Conservation (phyloP, 2,888 invertebrate genomes). For the Invenusta paracnida region DNA sequence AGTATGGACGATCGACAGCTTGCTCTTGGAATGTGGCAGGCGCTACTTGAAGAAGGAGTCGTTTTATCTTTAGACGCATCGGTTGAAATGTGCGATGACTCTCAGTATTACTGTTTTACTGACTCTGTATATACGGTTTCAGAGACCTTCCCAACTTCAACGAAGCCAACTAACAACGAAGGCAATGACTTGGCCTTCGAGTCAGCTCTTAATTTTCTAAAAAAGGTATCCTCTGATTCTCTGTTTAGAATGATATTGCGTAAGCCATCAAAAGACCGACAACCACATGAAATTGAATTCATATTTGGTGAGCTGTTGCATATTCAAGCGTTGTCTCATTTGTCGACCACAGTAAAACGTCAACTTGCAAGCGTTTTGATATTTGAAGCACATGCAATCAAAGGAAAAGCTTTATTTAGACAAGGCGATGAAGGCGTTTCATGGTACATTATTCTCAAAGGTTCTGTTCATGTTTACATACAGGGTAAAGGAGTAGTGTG, state of each 20-base stretch:
- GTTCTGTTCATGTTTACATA: conserved; percentile 77
- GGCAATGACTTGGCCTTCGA: conserved; percentile 63
- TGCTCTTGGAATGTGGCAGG: conserved; percentile 78
- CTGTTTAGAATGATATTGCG: conserved; percentile 73
- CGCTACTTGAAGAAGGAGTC: conserved; percentile 73
- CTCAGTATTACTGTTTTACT: conserved; percentile 36
- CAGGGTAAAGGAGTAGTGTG: conserved; percentile 78
- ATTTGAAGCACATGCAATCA: conserved; percentile 73
- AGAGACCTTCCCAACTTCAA: neutral
- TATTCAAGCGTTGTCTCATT: conserved; percentile 74
- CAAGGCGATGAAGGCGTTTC: conserved; percentile 78
- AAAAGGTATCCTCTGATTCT: conserved; percentile 74
- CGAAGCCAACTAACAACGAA: conserved; percentile 65
- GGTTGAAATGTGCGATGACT: conserved; percentile 66
- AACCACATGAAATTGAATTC: conserved; percentile 73
- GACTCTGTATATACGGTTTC: conserved; percentile 29
- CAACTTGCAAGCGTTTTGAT: conserved; percentile 74
- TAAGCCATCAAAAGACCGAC: conserved; percentile 73
- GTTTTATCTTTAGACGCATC: conserved; percentile 61
- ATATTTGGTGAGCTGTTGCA: conserved; percentile 78
- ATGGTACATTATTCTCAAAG: conserved; percentile 77
- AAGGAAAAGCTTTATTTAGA: conserved; percentile 76
- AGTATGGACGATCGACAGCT: conserved; percentile 68
- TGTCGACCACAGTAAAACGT: conserved; percentile 75
- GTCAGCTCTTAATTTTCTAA: conserved; percentile 68